A percentile compares a stretch with the other conserved stretches of the same genome.
phyloP scores from a whole-genome alignment of 2,113 vertebrate species.

The Australoheros scitulus region DNA sequence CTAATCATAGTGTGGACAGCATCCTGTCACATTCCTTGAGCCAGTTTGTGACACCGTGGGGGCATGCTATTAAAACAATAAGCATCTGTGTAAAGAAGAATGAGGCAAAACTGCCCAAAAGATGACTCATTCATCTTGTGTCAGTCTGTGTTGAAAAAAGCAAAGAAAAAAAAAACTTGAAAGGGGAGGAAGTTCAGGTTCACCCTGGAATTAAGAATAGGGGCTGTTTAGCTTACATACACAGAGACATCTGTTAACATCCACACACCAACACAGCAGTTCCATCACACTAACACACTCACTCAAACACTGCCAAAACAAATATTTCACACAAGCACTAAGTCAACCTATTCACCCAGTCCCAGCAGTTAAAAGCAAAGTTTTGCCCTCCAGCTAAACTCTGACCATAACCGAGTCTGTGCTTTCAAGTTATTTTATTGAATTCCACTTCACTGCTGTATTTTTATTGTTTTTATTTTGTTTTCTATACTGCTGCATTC shows the following conservation, averaged over 20 bases:
- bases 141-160: conserved; percentile 29
- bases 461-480: conserved; percentile 51
- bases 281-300: conserved; percentile 7
- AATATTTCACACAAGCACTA: conserved; percentile 43
- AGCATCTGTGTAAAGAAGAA: conserved; percentile 6
- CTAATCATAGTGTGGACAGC: not conserved
- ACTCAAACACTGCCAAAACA: conserved; percentile 35
- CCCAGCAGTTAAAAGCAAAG: conserved; percentile 58
- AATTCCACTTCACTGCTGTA: conserved; percentile 56
- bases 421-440: conserved; percentile 65
- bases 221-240: conserved; percentile 62
- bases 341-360: conserved; percentile 61
- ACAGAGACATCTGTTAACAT: conserved; percentile 68
- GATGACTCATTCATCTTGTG: conserved; percentile 47
- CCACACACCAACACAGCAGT: conserved; percentile 51
- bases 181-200: conserved; percentile 66
- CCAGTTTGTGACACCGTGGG: not conserved
- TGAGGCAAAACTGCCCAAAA: conserved; percentile 5
- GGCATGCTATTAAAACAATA: conserved; percentile 21
- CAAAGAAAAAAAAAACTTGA: conserved; percentile 38
- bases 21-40: not conserved
- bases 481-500: conserved; percentile 33
- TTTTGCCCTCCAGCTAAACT: conserved; percentile 58
- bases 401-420: conserved; percentile 58
- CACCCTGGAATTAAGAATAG: conserved; percentile 60